Base-by-base conservation (phyloP, 2,797 vertebrate genomes). In the Semaprochilodus insignis region DNA sequence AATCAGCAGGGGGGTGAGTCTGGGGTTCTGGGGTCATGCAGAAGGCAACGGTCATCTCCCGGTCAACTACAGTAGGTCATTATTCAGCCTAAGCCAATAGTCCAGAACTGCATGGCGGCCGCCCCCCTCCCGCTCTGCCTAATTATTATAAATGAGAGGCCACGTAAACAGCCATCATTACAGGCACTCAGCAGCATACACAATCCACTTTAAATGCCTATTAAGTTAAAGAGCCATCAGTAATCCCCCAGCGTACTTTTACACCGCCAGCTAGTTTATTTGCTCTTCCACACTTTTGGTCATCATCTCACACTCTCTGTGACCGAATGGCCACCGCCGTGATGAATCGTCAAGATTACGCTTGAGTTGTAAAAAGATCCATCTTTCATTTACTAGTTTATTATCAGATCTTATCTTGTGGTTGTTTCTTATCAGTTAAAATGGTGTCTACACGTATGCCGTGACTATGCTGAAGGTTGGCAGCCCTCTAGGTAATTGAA, bases 121-220 rank as follows among this genome's bases (percentile, higher is more conserved):
- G 88, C 80, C 88, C 91, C 44, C 89, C 93, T 86, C 97, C 96
- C 96, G 97, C 97, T 96, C 95, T 95, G 95, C 94, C 94, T 98
- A 97, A 98, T 98, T 97, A 97, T 97, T 97, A 98, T 97, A 97
- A 97, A 98, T 96, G 96, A 96, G 94, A 94, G 93, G 93, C 88
- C 92, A 92, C 91, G 93, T 95, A 96, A 95, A 96, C 95, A 95
- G 94, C 93, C 93, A 93, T 95, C 94, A 93, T 95, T 96, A 96
- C 94, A 94, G 92, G 94, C 94, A 94, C 93, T 96, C 94, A 94
- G 93, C 92, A 94, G 93, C 94, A 93, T 91, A 95, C 94, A 95
- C 94, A 94, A 95, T 95, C 94, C 94, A 94, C 94, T 96, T 95
- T 95, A 95, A 96, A 96, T 95, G 93, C 93, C 93, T 93, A 95